Base-by-base conservation (phyloP, 1,140 invertebrate species). In the Drosophila lowei region DNA sequence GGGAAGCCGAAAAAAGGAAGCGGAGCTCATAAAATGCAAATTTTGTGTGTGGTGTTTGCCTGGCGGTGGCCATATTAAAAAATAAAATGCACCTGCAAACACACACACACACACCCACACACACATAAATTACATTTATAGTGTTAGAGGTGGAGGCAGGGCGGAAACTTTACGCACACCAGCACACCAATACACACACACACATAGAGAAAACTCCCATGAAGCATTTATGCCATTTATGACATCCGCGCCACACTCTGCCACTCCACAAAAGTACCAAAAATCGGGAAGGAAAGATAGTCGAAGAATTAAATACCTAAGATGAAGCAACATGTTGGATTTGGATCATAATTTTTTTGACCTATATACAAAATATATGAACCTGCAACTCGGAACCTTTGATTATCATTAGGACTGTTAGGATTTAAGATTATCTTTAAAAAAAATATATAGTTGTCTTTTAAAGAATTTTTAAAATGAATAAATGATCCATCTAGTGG, bases 71-170 rank as follows among this genome's bases (percentile, higher is more conserved):
- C 66, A 85, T 66, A 85, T 86, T 86, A 81, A 75, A 81, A 85
- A 71, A 86, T 86, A 86, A 86, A 86, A 88, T 71, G 71, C 81
- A 86, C 81, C 81, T 86, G 81, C 77, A 85, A 66, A 76, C 77
- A 76, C 50, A 76, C 57, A 73, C 74, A 57, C 68, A 73, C 56
- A 76, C 77, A 76, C 50, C 72, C 57, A 73, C 74, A 57, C 68
- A 56, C 57, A 77, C 62, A 85, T 85, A 85, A 85, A 86, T 85
- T 71, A 86, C 74, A 75, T 86, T 81, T 86, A 85, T 86, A 86
- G 77, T 81, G 62, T 46, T 67, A 64, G 47, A 47, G 55, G 46
- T 13, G 72, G 34, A 38, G 34, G 34, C 11, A 13, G 3, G 34
- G 65, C 49, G 59, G 58, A 77, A 77, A 79, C 76, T 85, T 72